These are phyloP conservation scores for Ruditapes philippinarum DNA, from an alignment of 1,140 invertebrate genomes.

Conservation along the genomic window DNA sequence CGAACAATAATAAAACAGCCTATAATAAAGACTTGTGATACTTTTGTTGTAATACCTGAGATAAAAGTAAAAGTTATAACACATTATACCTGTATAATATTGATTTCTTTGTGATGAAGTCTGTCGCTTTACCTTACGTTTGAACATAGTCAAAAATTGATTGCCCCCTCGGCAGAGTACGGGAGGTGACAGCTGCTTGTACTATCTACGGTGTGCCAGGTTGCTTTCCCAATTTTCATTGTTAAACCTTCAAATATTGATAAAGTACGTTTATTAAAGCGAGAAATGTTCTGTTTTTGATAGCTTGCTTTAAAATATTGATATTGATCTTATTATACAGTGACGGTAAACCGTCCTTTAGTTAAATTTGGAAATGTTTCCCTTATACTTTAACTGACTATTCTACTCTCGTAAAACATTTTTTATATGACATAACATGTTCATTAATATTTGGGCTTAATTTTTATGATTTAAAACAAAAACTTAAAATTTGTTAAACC, in stretches of 20 bases:
- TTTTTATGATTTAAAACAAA: too few relatives aligned
- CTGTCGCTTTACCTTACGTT: background rate
- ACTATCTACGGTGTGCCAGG: background rate
- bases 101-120: conserved; percentile 13
- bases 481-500: too few relatives aligned
- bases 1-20: too few relatives aligned
- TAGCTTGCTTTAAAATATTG: background rate
- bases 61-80: background rate
- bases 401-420: too few relatives aligned
- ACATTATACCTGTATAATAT: conserved; percentile 19
- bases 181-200: background rate
- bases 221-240: background rate
- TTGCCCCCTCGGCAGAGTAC: background rate
- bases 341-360: too few relatives aligned
- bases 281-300: background rate
- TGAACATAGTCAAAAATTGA: conserved; percentile 48
- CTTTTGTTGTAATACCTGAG: background rate
- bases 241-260: conserved; percentile 34
- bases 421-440: too few relatives aligned
- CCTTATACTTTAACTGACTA: too few relatives aligned
- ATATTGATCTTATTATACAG: too few relatives aligned
- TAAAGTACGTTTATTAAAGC: background rate
- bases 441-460: too few relatives aligned
- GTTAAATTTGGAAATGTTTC: too few relatives aligned
- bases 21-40: too few relatives aligned